These are phyloP conservation scores for Lottia gigantea DNA, from an alignment of 2,888 invertebrate species.

Conservation along the genomic window DNA sequence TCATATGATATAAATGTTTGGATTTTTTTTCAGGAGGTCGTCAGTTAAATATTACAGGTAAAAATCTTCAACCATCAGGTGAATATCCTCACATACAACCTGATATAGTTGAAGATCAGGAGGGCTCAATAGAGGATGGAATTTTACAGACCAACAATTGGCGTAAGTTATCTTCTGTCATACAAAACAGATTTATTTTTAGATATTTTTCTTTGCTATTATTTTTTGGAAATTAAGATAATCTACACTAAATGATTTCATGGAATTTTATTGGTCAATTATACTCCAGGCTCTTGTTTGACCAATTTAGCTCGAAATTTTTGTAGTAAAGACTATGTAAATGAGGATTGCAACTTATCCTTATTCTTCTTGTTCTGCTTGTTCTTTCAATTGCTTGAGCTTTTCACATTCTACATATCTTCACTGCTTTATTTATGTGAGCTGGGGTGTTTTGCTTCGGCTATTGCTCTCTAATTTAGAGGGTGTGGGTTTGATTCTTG, in stretches of 20 bases:
- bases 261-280: too few relatives aligned
- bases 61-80: slow-evolving; percentile 49
- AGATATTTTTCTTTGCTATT: neutral
- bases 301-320: too few relatives aligned
- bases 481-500: neutral
- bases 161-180: neutral
- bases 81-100: slow-evolving; percentile 45
- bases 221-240: too few relatives aligned
- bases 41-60: slow-evolving; percentile 46
- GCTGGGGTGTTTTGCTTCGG: neutral
- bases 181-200: neutral
- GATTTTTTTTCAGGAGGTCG: neutral
- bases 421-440: neutral
- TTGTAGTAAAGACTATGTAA: too few relatives aligned
- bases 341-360: too few relatives aligned
- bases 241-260: too few relatives aligned
- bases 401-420: neutral
- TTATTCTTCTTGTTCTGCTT: neutral
- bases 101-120: slow-evolving; percentile 52
- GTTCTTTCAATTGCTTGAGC: neutral
- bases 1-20: neutral
- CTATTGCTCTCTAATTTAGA: neutral
- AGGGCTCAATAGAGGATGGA: slow-evolving; percentile 41
- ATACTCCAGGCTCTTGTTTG: too few relatives aligned
- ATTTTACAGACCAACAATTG: slow-evolving; percentile 2